These are phyloP conservation scores for Sciurus carolinensis DNA, from an alignment of 2,797 vertebrate genomes.

Conservation along the genomic window DNA sequence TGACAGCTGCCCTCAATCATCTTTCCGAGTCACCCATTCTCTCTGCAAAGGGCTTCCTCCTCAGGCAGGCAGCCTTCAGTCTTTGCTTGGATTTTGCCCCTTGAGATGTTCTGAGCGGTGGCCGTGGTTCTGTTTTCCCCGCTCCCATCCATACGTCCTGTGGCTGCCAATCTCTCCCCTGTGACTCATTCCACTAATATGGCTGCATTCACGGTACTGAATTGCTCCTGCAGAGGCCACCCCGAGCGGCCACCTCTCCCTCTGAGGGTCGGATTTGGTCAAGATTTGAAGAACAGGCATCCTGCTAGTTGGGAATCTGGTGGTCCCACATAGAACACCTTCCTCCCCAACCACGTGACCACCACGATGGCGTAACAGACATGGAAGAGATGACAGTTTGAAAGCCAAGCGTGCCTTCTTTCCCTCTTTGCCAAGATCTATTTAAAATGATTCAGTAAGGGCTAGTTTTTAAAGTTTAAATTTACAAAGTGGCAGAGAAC, in stretches of 20 bases:
- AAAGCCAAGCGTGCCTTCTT: too few relatives aligned
- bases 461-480: too few relatives aligned
- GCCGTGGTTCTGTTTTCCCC: not conserved
- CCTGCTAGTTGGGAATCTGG: not conserved
- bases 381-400: not conserved
- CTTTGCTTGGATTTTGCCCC: not conserved
- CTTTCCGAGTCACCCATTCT: not conserved
- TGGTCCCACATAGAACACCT: too few relatives aligned
- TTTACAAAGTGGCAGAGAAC: too few relatives aligned
- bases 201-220: not conserved
- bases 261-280: not conserved
- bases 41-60: not conserved
- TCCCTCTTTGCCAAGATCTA: too few relatives aligned
- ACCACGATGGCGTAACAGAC: not conserved
- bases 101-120: accelerated
- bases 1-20: not conserved
- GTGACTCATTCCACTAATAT: accelerated
- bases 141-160: not conserved
- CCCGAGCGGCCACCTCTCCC: accelerated
- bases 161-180: accelerated
- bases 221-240: not conserved
- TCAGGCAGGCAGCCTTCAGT: not conserved
- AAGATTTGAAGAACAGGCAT: not conserved
- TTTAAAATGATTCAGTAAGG: too few relatives aligned
- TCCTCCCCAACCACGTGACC: not conserved